Percentiles rank a stretch among this genome's conserved stretches.
phyloP scores from a whole-genome alignment of 2,113 vertebrate genomes.

The Halichoerus grypus region DNA sequence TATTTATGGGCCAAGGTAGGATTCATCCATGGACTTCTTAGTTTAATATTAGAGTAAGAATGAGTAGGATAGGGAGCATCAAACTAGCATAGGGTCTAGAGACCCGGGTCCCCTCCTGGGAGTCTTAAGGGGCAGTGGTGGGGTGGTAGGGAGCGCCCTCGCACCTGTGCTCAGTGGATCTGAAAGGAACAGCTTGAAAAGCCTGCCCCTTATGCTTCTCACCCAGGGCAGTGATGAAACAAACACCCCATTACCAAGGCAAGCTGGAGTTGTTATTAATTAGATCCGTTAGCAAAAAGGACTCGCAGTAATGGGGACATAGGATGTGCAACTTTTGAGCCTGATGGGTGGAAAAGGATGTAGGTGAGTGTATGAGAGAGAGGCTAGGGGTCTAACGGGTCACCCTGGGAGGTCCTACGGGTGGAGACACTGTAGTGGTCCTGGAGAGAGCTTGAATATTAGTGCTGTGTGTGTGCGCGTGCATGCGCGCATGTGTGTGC shows the following conservation, averaged over 20 bases:
- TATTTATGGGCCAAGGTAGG: not conserved
- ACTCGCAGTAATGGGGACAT: not conserved
- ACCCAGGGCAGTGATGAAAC: not conserved
- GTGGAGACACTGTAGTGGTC: not conserved
- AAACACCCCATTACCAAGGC: not conserved
- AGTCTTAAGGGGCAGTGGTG: not conserved
- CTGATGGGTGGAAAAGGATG: not conserved
- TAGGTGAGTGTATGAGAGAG: not conserved
- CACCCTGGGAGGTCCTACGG: not conserved
- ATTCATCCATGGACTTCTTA: not conserved
- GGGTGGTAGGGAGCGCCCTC: fast-evolving
- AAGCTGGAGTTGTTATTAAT: not conserved
- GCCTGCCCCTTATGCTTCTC: not conserved
- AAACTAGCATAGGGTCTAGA: not conserved
- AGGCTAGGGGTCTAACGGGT: not conserved
- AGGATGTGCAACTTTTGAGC: not conserved
- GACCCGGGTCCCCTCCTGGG: not conserved
- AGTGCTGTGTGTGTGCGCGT: not conserved
- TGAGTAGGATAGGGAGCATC: not conserved
- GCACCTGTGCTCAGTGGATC: not conserved
- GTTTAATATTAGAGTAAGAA: not conserved
- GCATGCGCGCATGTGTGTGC: not conserved
- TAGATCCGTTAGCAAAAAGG: not conserved
- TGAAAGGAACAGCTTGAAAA: not conserved
- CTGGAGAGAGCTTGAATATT: not conserved